Evolutionary conservation across 2,888 invertebrate genomes (phyloP).

Genomic region (Leucoma salicis): DNA sequence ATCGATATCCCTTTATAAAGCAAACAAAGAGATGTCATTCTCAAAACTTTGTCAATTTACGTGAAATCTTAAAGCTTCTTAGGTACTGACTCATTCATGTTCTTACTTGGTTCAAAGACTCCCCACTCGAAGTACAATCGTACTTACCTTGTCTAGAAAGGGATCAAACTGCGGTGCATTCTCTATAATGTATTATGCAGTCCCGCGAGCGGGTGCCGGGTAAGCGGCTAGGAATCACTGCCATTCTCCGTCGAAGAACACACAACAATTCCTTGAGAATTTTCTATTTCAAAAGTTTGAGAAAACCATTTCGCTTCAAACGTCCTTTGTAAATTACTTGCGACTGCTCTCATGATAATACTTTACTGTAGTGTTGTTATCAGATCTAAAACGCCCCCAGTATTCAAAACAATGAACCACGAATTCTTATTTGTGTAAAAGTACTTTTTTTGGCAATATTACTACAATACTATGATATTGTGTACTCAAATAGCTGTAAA

Average conservation of each 20-base stretch:
- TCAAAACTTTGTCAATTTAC: conserved; percentile 76
- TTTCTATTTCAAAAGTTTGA: conserved; percentile 65
- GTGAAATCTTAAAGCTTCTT: conserved; percentile 68
- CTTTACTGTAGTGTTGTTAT: conserved; percentile 26
- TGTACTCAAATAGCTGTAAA: too few species aligned
- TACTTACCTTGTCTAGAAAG: conserved; percentile 79
- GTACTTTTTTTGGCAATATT: too few species aligned
- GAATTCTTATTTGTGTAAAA: too few species aligned
- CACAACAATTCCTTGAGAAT: conserved; percentile 60
- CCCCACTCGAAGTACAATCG: conserved; percentile 62
- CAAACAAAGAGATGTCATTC: conserved; percentile 71
- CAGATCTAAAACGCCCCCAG: too few species aligned
- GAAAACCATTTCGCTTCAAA: conserved; percentile 54
- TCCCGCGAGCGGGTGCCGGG: conserved; percentile 57
- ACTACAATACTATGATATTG: too few species aligned
- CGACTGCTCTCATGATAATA: conserved; percentile 55
- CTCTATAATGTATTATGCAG: conserved; percentile 80
- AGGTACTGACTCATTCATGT: conserved; percentile 58
- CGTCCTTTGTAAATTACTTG: conserved; percentile 62
- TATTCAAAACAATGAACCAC: too few species aligned
- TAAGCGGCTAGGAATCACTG: conserved; percentile 76
- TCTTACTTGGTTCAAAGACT: conserved; percentile 71
- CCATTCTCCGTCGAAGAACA: conserved; percentile 52
- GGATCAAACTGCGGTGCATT: conserved; percentile 81
- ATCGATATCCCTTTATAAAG: conserved; percentile 67